Base-by-base conservation (phyloP, 2,797 vertebrate species). In the Parotocinclus haroldoi region DNA sequence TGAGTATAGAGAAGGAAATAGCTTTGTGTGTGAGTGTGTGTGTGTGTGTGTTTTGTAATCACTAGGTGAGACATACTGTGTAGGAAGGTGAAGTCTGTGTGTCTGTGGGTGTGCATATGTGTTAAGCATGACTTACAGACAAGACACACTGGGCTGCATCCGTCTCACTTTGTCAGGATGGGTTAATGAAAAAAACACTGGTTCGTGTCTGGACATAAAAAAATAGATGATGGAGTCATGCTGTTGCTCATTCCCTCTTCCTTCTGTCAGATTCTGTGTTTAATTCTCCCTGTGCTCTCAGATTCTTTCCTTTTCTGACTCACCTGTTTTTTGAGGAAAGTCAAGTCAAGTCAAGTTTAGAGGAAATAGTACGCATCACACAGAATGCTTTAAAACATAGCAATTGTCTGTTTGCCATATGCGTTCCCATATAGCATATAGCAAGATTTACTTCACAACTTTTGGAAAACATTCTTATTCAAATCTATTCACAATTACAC, bases 161-260 rank as follows among this genome's bases (percentile, higher is more conserved):
- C 44, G 69, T 66, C 38, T 57, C 14, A 45, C 63, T 76, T 60
- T 55, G 16, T 7, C 38, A 36, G 42, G 56, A 64, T 42, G 39
- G 16, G 54, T 69, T 63, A 73, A 68, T 76, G 71, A 66, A 71
- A 76, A 56, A 52, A 27, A 0, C 13, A 44, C 2, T 2, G 2
- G 27, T 27, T 69, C 49, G 58, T 71, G 58, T 62, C 27, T 18
- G 42, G 49, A 40, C 63, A 65, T 55, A 58, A 50, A 60, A 42
- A 63, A 70, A 42, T 68, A 53, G 57, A 65, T 44, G 27, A 36
- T 51, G 16, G 10, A 59, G 14, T 54, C 19, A 39, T 60, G 49
- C 55, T 53, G 57, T 42, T 50, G 39, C 42, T 48, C 38, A 1
- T 40, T 63, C 39, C 27, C 27, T 2, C 27, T 27, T 51, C 42